These are phyloP conservation scores for Hydra vulgaris DNA, from an alignment of 30 jellyfish, hydroid and myxozoan genomes.

Conservation along the genomic window DNA sequence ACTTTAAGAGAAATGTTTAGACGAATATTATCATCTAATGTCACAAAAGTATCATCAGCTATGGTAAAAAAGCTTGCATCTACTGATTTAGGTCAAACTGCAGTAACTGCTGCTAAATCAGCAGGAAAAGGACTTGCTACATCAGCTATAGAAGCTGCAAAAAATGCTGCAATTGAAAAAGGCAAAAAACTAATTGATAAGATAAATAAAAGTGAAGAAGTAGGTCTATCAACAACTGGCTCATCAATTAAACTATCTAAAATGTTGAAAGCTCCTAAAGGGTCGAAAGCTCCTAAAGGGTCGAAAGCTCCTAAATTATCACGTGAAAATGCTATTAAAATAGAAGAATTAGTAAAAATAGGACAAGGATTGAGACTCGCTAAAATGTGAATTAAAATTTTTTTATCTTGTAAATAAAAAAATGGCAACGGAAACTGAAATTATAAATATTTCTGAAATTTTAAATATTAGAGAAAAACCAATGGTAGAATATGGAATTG, in stretches of 20 bases:
- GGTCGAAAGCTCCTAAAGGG: no score
- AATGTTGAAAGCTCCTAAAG: no score
- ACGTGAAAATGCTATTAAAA: no score
- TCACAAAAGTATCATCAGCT: background rate
- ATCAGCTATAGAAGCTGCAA: background rate
- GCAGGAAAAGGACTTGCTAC: background rate
- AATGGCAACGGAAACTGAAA: no score
- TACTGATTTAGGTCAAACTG: background rate
- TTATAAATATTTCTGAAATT: background rate
- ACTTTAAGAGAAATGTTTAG: background rate
- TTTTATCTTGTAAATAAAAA: no score
- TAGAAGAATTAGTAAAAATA: no score
- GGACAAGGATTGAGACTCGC: background rate
- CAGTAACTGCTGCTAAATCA: background rate
- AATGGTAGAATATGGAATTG: background rate
- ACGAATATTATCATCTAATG: background rate
- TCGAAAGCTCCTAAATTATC: no score
- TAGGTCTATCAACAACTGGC: no score
- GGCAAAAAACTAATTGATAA: background rate
- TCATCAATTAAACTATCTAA: no score
- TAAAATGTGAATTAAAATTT: background rate
- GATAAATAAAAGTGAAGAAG: no score
- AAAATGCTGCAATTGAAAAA: background rate
- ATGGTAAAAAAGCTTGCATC: background rate
- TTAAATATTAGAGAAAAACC: background rate